These are phyloP conservation scores for Haemorhous mexicanus DNA, from an alignment of 2,113 vertebrate species.

Conservation along the genomic window DNA sequence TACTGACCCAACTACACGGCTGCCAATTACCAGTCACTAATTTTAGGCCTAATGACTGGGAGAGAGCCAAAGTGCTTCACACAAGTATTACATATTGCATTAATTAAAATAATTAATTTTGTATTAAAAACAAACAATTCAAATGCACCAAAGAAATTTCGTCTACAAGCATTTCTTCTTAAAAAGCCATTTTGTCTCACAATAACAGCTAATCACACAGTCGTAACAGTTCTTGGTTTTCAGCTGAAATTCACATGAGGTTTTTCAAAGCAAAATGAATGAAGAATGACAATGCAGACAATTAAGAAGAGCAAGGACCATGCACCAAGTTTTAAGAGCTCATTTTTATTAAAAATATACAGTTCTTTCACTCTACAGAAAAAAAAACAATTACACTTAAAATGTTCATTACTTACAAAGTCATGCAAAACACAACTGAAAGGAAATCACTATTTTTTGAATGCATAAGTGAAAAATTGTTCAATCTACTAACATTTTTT, in stretches of 20 bases:
- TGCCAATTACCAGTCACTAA: not conserved
- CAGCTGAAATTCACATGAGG: not conserved
- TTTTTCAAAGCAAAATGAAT: not conserved
- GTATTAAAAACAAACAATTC: not conserved
- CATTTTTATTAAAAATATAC: conserved; percentile 45
- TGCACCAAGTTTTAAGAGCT: not conserved
- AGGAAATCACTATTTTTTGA: not conserved
- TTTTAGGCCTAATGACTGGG: not conserved
- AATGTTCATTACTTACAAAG: not conserved
- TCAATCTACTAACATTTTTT: not conserved
- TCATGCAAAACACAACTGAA: not conserved
- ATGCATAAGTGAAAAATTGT: not conserved
- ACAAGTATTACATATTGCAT: not conserved
- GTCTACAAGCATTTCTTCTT: not conserved
- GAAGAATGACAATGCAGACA: not conserved
- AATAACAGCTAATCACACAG: not conserved
- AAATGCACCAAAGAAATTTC: not conserved
- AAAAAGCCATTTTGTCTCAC: not conserved
- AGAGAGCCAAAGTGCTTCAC: not conserved
- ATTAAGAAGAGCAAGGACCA: conserved; percentile 29
- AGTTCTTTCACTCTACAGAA: conserved; percentile 5
- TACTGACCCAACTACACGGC: not conserved
- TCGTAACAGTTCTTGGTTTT: not conserved
- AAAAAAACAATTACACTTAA: not conserved
- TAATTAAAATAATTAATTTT: not conserved